These are phyloP conservation scores for Timandra comae DNA, from an alignment of 2,888 invertebrate genomes.

Conservation along the genomic window DNA sequence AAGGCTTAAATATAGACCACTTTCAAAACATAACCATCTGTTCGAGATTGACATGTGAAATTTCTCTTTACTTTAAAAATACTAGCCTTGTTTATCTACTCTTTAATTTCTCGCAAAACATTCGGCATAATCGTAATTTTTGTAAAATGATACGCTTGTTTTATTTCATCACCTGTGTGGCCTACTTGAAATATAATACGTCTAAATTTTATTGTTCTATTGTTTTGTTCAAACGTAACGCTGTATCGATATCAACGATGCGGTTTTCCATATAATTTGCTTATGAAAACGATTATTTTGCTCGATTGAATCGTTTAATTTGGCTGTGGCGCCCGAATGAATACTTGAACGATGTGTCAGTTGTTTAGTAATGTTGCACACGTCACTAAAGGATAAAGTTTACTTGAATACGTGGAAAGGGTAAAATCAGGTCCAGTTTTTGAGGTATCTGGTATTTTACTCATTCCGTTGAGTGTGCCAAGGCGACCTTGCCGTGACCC, in stretches of 20 bases:
- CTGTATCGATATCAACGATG: too few species aligned
- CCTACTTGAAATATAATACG: constrained; percentile 29
- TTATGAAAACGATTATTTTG: too few species aligned
- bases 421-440: too few species aligned
- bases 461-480: constrained; percentile 46
- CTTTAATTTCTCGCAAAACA: too few species aligned
- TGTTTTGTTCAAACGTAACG: too few species aligned
- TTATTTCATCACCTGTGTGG: constrained; percentile 27
- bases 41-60: constrained; percentile 64
- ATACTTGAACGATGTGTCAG: too few species aligned
- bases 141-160: constrained; percentile 11
- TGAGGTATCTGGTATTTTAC: constrained; percentile 25
- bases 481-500: constrained; percentile 50
- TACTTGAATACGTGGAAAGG: too few species aligned
- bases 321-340: background rate
- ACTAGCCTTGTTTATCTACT: too few species aligned
- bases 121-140: too few species aligned
- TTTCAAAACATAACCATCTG: constrained; percentile 71
- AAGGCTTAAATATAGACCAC: constrained; percentile 64
- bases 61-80: constrained; percentile 41
- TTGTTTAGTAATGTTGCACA: too few species aligned
- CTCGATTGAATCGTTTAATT: constrained; percentile 5
- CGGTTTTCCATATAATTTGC: too few species aligned
- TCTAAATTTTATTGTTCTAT: constrained; percentile 28
- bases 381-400: too few species aligned